phyloP scores from a whole-genome alignment of 1,140 invertebrate species.

The Drosophila azteca region DNA sequence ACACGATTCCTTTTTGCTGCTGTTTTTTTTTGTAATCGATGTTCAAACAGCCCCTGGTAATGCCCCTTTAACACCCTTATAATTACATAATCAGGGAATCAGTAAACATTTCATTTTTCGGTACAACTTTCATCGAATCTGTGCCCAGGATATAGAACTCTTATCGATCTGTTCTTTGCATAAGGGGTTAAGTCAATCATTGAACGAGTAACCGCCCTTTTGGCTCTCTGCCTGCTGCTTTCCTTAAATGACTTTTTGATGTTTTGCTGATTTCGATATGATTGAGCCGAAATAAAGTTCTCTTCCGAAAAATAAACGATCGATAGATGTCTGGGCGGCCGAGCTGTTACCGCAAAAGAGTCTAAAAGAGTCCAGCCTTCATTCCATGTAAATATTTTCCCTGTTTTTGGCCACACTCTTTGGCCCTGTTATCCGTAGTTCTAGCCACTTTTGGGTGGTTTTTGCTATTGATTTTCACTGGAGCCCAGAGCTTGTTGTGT shows the following conservation, averaged over 20 bases:
- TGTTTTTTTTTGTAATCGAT: neutral
- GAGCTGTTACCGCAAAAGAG: neutral
- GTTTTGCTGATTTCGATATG: constrained; percentile 66
- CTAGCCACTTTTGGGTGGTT: constrained; percentile 9
- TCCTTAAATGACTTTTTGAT: constrained; percentile 70
- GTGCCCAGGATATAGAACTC: neutral
- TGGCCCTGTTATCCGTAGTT: constrained; percentile 33
- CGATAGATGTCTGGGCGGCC: neutral
- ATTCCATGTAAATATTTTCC: constrained; percentile 12
- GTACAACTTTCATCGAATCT: too few species aligned
- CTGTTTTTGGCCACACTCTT: constrained; percentile 12
- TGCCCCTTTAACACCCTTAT: constrained; percentile 32
- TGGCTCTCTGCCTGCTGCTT: neutral
- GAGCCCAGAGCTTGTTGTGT: constrained; percentile 29
- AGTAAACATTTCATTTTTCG: neutral
- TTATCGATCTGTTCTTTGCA: too few species aligned
- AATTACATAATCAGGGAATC: constrained; percentile 55
- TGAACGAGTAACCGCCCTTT: too few species aligned
- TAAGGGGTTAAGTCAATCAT: too few species aligned
- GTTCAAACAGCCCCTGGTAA: constrained; percentile 8
- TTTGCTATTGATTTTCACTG: constrained; percentile 32
- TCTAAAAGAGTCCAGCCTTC: neutral
- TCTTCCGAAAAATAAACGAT: constrained; percentile 23
- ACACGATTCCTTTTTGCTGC: constrained; percentile 26
- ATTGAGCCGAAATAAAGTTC: constrained; percentile 44